Evolutionary conservation across 2,113 vertebrate genomes (phyloP), one percentile per base, ranked within the genome.

Genomic region (Protobothrops mucrosquamatus): DNA sequence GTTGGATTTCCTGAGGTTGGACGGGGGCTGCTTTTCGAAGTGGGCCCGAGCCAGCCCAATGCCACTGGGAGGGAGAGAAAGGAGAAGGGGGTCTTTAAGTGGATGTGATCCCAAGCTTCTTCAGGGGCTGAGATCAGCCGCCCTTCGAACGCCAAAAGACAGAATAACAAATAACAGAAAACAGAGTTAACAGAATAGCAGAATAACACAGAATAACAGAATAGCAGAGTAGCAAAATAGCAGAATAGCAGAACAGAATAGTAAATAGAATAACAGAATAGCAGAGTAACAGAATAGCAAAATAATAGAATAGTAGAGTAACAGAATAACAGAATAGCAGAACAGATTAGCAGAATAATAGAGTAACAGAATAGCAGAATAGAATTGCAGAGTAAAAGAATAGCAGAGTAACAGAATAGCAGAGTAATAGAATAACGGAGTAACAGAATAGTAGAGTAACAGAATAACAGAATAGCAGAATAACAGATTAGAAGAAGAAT

Each of bases 1-100:
- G 46, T 93, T 93, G 43, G 92, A 90, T 85, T 93, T 93, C 81
- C 92, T 59, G 46, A 99, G 98, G 98, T 99, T 99, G 95, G 99
- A 99, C 0, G 99, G 99, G 0, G 99, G 99, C 97, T 99, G 99
- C 97, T 99, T 99, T 98, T 99, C 99, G 51, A 99, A 99, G 95
- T 99, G 99, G 64, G 99, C 99, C 12, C 99, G 98, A 46, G 99
- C 98, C 95, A 99, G 97, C 89, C 98, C 99, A 86, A 99, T 98
- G 0, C 99, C 99, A 43, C 99, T 99, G 98, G 34, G 90, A 85
- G 89, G 92, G 85, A 92, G 81, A n/a, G 81, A 12, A n/a, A 56
- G 10, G 7, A 46, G n/a, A 10, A 24, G 51, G 46, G 89, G 2
- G 12, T 9, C 69, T 46, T 94, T 59, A 43, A 39, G 14, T 29